phyloP scores from a whole-genome alignment of 2,888 invertebrate species.

The Pyralis farinalis region DNA sequence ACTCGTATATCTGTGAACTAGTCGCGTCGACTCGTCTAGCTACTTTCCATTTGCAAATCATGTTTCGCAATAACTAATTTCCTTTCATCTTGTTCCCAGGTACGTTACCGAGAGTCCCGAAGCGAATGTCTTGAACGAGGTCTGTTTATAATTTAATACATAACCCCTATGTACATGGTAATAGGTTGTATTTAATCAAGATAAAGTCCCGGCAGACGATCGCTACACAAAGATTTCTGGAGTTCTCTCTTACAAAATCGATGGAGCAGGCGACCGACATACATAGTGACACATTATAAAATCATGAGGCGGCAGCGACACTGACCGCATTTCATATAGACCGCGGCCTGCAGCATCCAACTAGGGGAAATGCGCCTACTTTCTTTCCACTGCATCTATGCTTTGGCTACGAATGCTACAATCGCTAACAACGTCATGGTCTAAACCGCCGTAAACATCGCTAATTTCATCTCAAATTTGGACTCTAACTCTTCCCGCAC shows the following conservation, averaged over 20 bases:
- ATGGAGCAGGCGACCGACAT: slow-evolving; percentile 18
- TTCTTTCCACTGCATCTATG: slow-evolving; percentile 68
- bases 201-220: not conserved
- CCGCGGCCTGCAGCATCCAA: slow-evolving; percentile 57
- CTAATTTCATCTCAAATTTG: slow-evolving; percentile 12
- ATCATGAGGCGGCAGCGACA: slow-evolving; percentile 42
- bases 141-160: not conserved
- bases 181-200: slow-evolving; percentile 5
- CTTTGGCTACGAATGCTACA: slow-evolving; percentile 37
- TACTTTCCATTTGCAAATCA: slow-evolving; percentile 24
- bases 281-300: slow-evolving; percentile 34
- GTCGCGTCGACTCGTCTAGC: slow-evolving; percentile 10
- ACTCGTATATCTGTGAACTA: no score
- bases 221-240: not conserved
- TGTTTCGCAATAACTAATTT: slow-evolving; percentile 10
- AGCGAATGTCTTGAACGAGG: slow-evolving; percentile 5
- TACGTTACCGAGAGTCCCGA: slow-evolving; percentile 23
- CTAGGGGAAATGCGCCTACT: slow-evolving; percentile 69
- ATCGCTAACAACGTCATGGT: slow-evolving; percentile 24
- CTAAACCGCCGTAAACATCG: slow-evolving; percentile 39
- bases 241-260: slow-evolving; percentile 13
- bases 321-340: slow-evolving; percentile 52
- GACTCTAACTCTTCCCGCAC: slow-evolving; percentile 17
- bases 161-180: slow-evolving; percentile 1
- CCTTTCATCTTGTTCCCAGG: slow-evolving; percentile 34